phyloP scores from a whole-genome alignment of 2,797 vertebrate genomes.

The Cirrhinus mrigala region DNA sequence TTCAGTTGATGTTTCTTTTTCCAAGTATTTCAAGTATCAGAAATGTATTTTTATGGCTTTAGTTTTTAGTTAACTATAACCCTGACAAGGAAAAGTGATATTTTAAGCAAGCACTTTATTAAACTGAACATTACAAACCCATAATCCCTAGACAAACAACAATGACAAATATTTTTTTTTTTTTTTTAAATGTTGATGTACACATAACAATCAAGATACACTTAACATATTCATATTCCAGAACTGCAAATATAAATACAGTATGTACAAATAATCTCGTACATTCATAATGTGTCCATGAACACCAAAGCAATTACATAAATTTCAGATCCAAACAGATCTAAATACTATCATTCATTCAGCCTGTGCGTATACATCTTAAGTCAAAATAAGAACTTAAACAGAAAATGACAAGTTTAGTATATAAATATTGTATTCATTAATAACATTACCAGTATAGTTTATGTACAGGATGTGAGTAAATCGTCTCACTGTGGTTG shows the following conservation, averaged over 20 bases:
- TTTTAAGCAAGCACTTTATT: background rate
- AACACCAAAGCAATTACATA: background rate
- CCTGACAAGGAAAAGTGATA: background rate
- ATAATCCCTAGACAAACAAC: background rate
- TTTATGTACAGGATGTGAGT: constrained; percentile 31
- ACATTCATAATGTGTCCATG: background rate
- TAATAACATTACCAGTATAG: background rate
- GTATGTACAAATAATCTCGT: background rate
- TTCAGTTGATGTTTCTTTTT: background rate
- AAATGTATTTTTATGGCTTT: background rate
- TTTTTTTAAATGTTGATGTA: no score
- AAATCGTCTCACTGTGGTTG: constrained; percentile 18
- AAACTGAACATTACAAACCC: background rate
- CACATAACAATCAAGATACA: no score
- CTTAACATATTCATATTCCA: background rate
- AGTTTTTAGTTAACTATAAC: background rate
- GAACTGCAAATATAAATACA: background rate
- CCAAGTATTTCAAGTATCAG: background rate
- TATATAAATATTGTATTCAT: background rate
- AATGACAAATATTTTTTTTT: background rate
- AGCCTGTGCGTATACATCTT: background rate
- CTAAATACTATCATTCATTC: background rate
- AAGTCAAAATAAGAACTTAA: background rate
- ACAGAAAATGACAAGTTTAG: background rate
- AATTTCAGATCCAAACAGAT: background rate